phyloP scores from a whole-genome alignment of 1,140 invertebrate species.

The Vanessa atalanta region DNA sequence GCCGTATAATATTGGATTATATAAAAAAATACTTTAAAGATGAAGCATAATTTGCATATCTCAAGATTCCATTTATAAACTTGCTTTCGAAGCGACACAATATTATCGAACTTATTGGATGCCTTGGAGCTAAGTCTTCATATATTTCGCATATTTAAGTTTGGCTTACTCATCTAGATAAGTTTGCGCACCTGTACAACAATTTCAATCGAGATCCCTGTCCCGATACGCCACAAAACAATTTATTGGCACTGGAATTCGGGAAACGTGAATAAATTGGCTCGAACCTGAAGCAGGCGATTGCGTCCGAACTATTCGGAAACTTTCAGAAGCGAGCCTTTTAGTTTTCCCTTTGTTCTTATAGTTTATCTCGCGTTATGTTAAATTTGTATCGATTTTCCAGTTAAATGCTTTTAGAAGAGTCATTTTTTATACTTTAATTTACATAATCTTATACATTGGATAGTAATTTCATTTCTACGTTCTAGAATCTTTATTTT shows the following conservation, averaged over 20 bases:
- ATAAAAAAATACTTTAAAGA: too few species aligned
- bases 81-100: too few species aligned
- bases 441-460: background rate
- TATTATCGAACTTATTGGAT: background rate
- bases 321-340: constrained; percentile 39
- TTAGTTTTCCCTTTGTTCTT: constrained; percentile 36
- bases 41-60: too few species aligned
- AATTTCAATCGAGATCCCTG: constrained; percentile 42
- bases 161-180: constrained; percentile 15
- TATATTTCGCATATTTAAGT: constrained; percentile 16
- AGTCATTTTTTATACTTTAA: background rate
- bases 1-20: too few species aligned
- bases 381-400: constrained; percentile 24
- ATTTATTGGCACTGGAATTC: constrained; percentile 44
- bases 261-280: constrained; percentile 46
- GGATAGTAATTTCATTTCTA: background rate
- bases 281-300: constrained; percentile 33
- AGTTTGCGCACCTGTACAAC: constrained; percentile 33
- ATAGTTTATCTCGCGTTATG: constrained; percentile 29
- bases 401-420: background rate
- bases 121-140: background rate
- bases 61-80: too few species aligned
- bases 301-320: constrained; percentile 42
- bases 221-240: constrained; percentile 42
- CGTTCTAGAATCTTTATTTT: too few species aligned